phyloP scores from a whole-genome alignment of 2,113 vertebrate genomes.

The Platichthys stellatus region DNA sequence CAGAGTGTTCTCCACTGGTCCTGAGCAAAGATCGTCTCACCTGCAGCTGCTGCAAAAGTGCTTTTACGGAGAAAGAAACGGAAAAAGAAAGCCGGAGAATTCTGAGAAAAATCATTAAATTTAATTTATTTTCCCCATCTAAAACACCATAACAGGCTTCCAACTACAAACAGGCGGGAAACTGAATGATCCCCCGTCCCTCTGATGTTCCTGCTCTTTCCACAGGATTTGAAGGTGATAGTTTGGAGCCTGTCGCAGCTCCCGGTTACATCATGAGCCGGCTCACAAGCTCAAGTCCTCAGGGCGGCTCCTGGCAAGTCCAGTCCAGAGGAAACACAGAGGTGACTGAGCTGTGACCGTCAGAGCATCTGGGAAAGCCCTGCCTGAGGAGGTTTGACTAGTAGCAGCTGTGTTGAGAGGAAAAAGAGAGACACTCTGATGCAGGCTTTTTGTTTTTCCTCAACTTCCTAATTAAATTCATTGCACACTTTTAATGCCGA shows the following conservation, averaged over 20 bases:
- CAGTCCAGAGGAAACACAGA: conserved; percentile 20
- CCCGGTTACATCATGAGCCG: conserved; percentile 3
- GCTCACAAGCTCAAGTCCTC: not conserved
- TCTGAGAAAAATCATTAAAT: not conserved
- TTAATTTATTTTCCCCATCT: too few relatives aligned
- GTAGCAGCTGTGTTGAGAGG: not conserved
- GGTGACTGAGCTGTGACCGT: conserved; percentile 12
- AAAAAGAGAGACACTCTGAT: not conserved
- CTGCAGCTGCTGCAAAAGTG: not conserved
- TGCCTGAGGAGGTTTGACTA: not conserved
- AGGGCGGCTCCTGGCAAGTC: conserved; percentile 32
- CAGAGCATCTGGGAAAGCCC: not conserved
- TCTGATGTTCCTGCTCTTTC: not conserved
- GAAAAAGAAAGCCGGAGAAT: not conserved
- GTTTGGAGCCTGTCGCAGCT: not conserved
- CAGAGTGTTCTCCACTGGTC: not conserved
- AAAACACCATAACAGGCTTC: too few relatives aligned
- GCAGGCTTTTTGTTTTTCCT: not conserved
- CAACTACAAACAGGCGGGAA: not conserved
- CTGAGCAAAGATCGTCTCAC: not conserved
- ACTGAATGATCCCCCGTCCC: not conserved
- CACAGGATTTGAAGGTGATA: not conserved
- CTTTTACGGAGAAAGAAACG: too few relatives aligned
- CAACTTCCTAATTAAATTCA: not conserved
- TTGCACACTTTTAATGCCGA: not conserved